These are phyloP conservation scores for Struthio camelus DNA, from an alignment of 2,113 vertebrate genomes.

Conservation along the genomic window DNA sequence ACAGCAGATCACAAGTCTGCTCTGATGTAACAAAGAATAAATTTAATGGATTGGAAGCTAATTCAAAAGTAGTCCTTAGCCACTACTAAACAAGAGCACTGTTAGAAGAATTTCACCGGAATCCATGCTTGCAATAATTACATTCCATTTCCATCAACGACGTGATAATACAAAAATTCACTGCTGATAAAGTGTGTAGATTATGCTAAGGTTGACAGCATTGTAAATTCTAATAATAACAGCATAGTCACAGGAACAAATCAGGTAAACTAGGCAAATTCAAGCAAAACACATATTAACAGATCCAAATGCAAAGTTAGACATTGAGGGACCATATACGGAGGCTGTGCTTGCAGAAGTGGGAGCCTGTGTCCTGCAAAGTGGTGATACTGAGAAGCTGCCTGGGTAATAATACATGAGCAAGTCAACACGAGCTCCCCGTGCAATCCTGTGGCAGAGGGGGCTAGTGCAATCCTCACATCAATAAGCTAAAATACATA, in stretches of 20 bases:
- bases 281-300: not conserved
- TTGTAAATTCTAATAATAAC: not conserved
- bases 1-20: not conserved
- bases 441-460: not conserved
- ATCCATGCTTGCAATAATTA: not conserved
- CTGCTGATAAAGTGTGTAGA: not conserved
- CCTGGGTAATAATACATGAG: not conserved
- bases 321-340: not conserved
- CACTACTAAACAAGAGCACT: not conserved
- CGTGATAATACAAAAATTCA: not conserved
- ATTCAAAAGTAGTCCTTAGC: not conserved
- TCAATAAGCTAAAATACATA: not conserved
- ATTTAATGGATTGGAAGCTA: not conserved
- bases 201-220: not conserved
- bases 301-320: not conserved
- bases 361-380: fast-evolving
- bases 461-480: not conserved
- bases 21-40: not conserved
- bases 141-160: not conserved
- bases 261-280: not conserved
- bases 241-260: not conserved
- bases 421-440: not conserved
- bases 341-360: not conserved
- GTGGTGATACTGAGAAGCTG: not conserved
- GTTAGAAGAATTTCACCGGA: not conserved